A percentile compares a stretch with the other conserved stretches of the same genome.
Evolutionary conservation across 2,113 vertebrate species (phyloP).

Genomic region (Ramphastos sulfuratus): DNA sequence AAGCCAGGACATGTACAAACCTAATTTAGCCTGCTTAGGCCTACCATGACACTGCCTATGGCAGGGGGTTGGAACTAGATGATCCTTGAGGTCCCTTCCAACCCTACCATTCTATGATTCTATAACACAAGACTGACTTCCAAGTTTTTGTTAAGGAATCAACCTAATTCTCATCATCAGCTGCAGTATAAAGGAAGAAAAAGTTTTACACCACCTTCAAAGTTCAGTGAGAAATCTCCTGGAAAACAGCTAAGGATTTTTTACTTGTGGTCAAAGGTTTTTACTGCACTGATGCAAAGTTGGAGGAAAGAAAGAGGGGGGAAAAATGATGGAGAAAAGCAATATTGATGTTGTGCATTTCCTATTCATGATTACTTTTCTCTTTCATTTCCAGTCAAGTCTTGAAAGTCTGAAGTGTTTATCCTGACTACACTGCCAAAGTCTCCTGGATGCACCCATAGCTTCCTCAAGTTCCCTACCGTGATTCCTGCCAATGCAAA

Average conservation of each 20-base stretch:
- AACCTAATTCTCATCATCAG: not conserved
- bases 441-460: not conserved
- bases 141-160: not conserved
- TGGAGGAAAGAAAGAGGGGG: not conserved
- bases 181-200: not conserved
- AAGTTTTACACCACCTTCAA: not conserved
- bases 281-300: not conserved
- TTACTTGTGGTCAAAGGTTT: not conserved
- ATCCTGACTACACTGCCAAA: constrained; percentile 1
- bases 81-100: too few relatives aligned
- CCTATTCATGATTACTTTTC: not conserved
- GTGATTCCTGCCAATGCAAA: not conserved
- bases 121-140: not conserved
- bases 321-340: not conserved
- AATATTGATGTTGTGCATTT: not conserved
- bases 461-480: fast-evolving
- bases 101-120: too few relatives aligned
- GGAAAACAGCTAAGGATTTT: not conserved
- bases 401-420: constrained; percentile 11
- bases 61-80: too few relatives aligned
- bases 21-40: too few relatives aligned
- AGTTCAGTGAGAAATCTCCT: not conserved
- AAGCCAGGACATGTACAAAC: too few relatives aligned
- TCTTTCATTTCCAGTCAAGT: constrained; percentile 52
- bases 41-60: too few relatives aligned